phyloP scores from a whole-genome alignment of 1,140 invertebrate species.

The Drosophila lini region DNA sequence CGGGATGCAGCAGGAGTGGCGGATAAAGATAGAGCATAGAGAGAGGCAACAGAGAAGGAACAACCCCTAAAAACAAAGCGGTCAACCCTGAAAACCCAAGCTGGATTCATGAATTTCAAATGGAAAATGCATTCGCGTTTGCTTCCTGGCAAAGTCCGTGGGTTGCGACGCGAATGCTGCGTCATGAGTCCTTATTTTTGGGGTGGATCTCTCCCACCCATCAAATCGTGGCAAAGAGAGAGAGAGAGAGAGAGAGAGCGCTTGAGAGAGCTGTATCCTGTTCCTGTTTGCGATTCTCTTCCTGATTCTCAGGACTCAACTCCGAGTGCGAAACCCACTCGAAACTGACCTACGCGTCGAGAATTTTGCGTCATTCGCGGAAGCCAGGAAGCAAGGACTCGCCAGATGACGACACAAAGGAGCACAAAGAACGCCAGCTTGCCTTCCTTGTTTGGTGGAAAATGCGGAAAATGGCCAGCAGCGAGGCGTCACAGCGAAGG shows the following conservation, averaged over 20 bases:
- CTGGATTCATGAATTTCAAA: slow-evolving; percentile 4
- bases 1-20: not conserved
- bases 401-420: slow-evolving; percentile 56
- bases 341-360: slow-evolving; percentile 37
- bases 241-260: not conserved
- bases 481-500: slow-evolving; percentile 7
- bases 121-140: slow-evolving; percentile 13
- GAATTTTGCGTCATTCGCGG: slow-evolving; percentile 54
- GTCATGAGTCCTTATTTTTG: slow-evolving; percentile 34
- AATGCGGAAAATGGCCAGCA: slow-evolving; percentile 13
- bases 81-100: slow-evolving; percentile 38
- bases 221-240: not conserved
- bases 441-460: slow-evolving; percentile 17
- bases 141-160: slow-evolving; percentile 46
- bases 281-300: slow-evolving; percentile 22
- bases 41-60: slow-evolving; percentile 33
- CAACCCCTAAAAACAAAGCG: slow-evolving; percentile 48
- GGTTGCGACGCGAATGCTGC: slow-evolving; percentile 59
- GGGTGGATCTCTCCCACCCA: slow-evolving; percentile 60
- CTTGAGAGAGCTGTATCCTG: slow-evolving; percentile 27
- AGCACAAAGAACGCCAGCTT: slow-evolving; percentile 39
- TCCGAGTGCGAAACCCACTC: slow-evolving; percentile 4
- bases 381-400: slow-evolving; percentile 30
- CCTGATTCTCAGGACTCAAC: slow-evolving; percentile 16
- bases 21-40: slow-evolving; percentile 10